phyloP scores from a whole-genome alignment of 2,888 invertebrate genomes.

The Ethmia dodecea region DNA sequence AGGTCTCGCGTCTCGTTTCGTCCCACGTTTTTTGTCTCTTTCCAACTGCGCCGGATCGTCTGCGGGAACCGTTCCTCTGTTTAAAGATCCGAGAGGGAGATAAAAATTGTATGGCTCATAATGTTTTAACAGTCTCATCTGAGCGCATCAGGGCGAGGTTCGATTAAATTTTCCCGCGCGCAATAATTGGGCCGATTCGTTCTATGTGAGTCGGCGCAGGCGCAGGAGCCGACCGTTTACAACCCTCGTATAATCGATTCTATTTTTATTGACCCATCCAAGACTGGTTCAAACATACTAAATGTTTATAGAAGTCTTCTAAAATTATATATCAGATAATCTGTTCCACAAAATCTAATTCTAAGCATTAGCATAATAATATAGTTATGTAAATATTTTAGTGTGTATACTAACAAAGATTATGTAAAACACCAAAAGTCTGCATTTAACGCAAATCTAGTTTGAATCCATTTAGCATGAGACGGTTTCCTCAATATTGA shows the following conservation, averaged over 20 bases:
- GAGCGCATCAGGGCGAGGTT: conserved; percentile 41
- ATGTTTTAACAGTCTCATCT: conserved; percentile 71
- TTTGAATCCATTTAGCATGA: no score
- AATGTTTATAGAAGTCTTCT: no score
- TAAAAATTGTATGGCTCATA: conserved; percentile 72
- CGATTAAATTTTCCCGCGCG: conserved; percentile 68
- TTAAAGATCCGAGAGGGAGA: conserved; percentile 63
- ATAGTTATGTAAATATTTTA: no score
- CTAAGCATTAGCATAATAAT: no score
- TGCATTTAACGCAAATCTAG: no score
- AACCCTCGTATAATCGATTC: conserved; percentile 54
- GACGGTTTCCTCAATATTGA: no score
- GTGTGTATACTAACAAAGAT: no score
- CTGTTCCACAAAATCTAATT: no score
- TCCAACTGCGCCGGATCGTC: conserved; percentile 67
- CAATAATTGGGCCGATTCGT: conserved; percentile 71
- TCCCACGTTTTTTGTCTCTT: conserved; percentile 35
- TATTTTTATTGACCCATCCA: conserved; percentile 55
- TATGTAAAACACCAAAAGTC: no score
- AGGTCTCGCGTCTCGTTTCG: conserved; percentile 36
- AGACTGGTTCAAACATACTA: no score
- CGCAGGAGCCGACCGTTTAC: conserved; percentile 41
- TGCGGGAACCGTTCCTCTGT: conserved; percentile 51
- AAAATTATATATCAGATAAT: no score
- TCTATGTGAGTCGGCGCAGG: conserved; percentile 47